Base-by-base conservation (phyloP, 2,888 invertebrate genomes). In the Ypsolopha scabrella region DNA sequence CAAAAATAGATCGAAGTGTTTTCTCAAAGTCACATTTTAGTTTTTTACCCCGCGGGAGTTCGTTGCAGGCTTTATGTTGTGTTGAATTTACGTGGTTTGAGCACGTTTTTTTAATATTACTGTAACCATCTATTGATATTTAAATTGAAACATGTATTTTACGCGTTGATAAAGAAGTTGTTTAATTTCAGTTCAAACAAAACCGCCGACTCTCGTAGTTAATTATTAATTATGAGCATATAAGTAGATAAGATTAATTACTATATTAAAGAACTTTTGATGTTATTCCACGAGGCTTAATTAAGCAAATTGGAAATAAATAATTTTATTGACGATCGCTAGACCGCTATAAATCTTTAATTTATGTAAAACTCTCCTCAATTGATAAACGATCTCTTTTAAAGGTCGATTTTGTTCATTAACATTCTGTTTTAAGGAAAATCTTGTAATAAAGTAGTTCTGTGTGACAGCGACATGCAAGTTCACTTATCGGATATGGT, bases 391-490 rank as follows among this genome's bases (percentile, higher is more conserved):
- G 60, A 62, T 61, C 66, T 61, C 58, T 63, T 67, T 67, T 71
- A 70, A 67, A 49, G 41, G 41, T 34, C 7, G 24, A 34, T 34
- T 49, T 13, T 38, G 43, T 14, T 50, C 50, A 75, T 72, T 78
- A 69, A 69, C 72, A 72, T 71, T 70, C 68, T 68, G 68, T 64
- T 64, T 59, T 58, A 61, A 58, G 71, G 70, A 70, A 72, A 78
- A 78, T 70, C 71, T 64, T 63, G 70, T 50, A 64, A 76, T 82
- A 82, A 83, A 83, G 73, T 75, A 73, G 72, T 61, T 64, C 70
- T 71, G 73, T 76, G 70, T 70, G 83, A 77, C 79, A 76, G 70
- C 66, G 60, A 83, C 85, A 83, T 64, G 83, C 74, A 82, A 80
- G 69, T 78, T 78, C 75, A 82, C 83, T 85, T 83, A 80, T 68